Percentiles rank a stretch among this genome's conserved stretches.
Conservation (phyloP, 1,140 invertebrate species). For the Drosophila sturtevanti region DNA sequence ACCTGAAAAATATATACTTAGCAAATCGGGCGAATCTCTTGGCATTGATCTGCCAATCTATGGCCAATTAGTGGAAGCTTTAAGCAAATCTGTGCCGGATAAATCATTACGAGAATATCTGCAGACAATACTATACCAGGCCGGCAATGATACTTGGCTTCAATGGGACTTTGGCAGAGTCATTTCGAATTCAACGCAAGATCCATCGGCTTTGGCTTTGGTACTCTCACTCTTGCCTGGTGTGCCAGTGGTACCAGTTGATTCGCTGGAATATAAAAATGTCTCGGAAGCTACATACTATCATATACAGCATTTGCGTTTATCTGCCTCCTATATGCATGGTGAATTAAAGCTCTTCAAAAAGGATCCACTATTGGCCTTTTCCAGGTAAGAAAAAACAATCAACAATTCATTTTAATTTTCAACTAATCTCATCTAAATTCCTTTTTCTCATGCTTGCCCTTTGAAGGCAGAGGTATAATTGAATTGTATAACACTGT, state of each 20-base stretch:
- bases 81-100: constrained; percentile 37
- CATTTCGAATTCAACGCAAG: constrained; percentile 39
- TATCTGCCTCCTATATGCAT: constrained; percentile 84
- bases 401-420: not conserved
- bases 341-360: constrained; percentile 83
- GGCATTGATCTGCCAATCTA: constrained; percentile 77
- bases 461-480: constrained; percentile 52
- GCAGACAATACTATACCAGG: constrained; percentile 33
- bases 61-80: constrained; percentile 57
- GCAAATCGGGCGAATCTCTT: constrained; percentile 22
- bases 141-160: constrained; percentile 63
- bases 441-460: constrained; percentile 34
- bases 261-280: constrained; percentile 82
- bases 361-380: constrained; percentile 85
- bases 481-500: not conserved
- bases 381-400: constrained; percentile 84
- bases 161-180: constrained; percentile 74
- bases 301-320: constrained; percentile 82
- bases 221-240: constrained; percentile 89
- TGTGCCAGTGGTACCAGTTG: constrained; percentile 87
- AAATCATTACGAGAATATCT: constrained; percentile 51
- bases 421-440: not conserved
- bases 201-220: constrained; percentile 84
- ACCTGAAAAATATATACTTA: constrained; percentile 57
- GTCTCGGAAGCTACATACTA: constrained; percentile 54